phyloP scores from a whole-genome alignment of 2,797 vertebrate genomes.

The Odontamblyopus lacepedii region DNA sequence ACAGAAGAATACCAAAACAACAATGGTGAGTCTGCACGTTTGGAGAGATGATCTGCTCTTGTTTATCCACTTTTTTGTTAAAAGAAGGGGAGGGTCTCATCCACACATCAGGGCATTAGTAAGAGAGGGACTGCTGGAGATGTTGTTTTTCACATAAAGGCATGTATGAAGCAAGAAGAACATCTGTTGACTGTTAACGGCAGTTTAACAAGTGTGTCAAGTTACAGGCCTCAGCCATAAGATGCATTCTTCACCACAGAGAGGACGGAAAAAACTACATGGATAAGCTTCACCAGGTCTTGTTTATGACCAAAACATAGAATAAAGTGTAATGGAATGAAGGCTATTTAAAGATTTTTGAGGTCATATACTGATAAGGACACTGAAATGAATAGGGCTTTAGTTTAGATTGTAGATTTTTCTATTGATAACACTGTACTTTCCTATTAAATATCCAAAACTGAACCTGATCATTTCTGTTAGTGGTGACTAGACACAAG shows the following conservation, averaged over 20 bases:
- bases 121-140: not conserved
- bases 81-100: constrained; percentile 25
- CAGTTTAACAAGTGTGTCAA: constrained; percentile 17
- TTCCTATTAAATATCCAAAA: too few relatives aligned
- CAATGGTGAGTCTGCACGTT: too few relatives aligned
- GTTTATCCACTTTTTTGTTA: constrained; percentile 41
- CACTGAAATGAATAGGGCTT: too few relatives aligned
- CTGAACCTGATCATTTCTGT: too few relatives aligned
- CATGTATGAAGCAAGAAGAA: not conserved
- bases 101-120: constrained; percentile 6
- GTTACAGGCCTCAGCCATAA: not conserved
- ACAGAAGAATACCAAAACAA: too few relatives aligned
- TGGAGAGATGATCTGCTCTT: constrained; percentile 4
- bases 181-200: constrained; percentile 15
- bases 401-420: too few relatives aligned
- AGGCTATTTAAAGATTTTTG: not conserved
- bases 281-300: not conserved
- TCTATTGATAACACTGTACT: too few relatives aligned
- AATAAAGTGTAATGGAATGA: not conserved
- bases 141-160: constrained; percentile 5
- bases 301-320: not conserved
- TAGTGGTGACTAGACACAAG: too few relatives aligned
- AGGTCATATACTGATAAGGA: not conserved
- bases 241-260: constrained; percentile 8
- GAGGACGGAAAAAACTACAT: not conserved